Percentiles rank a stretch among this genome's conserved stretches.
phyloP scores from a whole-genome alignment of 2,797 vertebrate genomes.

The Novumbra hubbsi region DNA sequence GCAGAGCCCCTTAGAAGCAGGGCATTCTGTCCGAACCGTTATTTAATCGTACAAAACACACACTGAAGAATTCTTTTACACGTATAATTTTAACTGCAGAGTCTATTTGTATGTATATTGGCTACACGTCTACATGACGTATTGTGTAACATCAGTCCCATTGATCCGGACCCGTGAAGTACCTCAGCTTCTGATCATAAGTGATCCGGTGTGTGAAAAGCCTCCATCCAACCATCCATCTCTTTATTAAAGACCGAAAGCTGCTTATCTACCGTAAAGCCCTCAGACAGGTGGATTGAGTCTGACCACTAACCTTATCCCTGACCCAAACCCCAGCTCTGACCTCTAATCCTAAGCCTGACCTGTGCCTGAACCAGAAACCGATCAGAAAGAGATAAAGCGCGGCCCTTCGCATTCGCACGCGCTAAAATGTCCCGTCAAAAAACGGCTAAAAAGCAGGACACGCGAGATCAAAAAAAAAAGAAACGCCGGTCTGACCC shows the following conservation, averaged over 20 bases:
- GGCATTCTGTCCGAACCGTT: too few species aligned
- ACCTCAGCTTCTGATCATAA: not conserved
- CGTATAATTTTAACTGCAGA: too few species aligned
- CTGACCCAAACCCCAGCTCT: slow-evolving; percentile 49
- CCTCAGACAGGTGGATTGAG: slow-evolving; percentile 49
- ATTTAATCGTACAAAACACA: too few species aligned
- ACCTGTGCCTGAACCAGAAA: slow-evolving; percentile 43
- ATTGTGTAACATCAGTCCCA: not conserved
- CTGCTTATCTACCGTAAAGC: slow-evolving; percentile 8
- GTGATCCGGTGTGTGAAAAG: not conserved
- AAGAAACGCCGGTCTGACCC: not conserved
- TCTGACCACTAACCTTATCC: slow-evolving; percentile 47
- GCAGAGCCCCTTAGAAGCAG: too few species aligned
- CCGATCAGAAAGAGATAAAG: not conserved
- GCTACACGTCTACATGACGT: not conserved
- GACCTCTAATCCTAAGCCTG: slow-evolving; percentile 50
- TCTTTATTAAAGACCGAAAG: slow-evolving; percentile 3
- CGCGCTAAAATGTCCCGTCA: not conserved
- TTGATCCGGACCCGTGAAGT: not conserved
- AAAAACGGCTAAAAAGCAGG: not conserved
- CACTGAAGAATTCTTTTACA: too few species aligned
- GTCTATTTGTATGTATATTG: not conserved
- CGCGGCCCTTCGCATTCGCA: not conserved
- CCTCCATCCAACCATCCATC: not conserved
- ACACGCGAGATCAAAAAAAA: not conserved